Percentiles rank a stretch among this genome's conserved stretches.
Conservation (phyloP, 2,113 vertebrate species). For the Onychostoma macrolepis region DNA sequence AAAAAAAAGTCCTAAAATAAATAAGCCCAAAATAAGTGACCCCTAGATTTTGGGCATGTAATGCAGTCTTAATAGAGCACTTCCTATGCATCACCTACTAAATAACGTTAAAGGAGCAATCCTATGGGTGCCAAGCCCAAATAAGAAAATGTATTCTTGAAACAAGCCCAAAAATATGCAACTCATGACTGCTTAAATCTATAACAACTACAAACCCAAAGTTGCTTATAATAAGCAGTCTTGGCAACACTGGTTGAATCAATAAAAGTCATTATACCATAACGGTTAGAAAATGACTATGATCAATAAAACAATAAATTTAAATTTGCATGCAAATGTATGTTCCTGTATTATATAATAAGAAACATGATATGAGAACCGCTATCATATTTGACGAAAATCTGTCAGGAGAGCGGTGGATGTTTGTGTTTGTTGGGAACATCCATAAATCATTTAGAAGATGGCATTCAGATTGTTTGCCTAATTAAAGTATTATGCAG, state of each 20-base stretch:
- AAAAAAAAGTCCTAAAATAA: too few species aligned
- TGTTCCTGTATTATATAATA: not conserved
- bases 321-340: not conserved
- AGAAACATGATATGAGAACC: not conserved
- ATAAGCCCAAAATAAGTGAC: too few species aligned
- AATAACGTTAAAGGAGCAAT: too few species aligned
- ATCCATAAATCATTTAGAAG: conserved; percentile 3
- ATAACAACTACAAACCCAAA: not conserved
- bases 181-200: not conserved
- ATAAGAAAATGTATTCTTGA: too few species aligned
- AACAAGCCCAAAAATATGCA: not conserved
- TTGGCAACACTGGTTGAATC: not conserved
- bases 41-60: too few species aligned
- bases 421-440: not conserved
- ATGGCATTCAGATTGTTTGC: not conserved
- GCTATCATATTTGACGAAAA: not conserved
- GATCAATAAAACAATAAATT: too few species aligned
- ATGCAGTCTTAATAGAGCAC: too few species aligned
- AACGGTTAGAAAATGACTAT: not conserved
- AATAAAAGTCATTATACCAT: too few species aligned
- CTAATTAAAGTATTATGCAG: not conserved
- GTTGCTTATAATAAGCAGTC: not conserved
- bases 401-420: not conserved
- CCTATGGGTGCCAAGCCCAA: not conserved
- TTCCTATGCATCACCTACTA: too few species aligned